Percentiles rank a stretch among this genome's conserved stretches.
Conservation (phyloP, 2,888 invertebrate species). For the Acanthosepion pharaonis region DNA sequence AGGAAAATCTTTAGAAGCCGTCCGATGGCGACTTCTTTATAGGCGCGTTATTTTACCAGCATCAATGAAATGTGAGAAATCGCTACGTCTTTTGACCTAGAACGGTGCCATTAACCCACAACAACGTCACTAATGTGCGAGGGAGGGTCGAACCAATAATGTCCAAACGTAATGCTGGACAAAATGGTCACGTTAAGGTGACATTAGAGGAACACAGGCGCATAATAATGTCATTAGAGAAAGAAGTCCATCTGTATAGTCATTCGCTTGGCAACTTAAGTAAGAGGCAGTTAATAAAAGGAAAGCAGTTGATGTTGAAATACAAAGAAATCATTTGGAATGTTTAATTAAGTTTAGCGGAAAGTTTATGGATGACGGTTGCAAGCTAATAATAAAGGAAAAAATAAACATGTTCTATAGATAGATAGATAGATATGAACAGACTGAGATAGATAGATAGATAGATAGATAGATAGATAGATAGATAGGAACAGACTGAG, state of each 20-base stretch:
- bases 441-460: too few relatives aligned
- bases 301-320: neutral
- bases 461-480: too few relatives aligned
- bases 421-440: neutral
- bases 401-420: neutral
- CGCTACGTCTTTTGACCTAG: neutral
- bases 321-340: neutral
- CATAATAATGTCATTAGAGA: neutral
- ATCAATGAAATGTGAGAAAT: neutral
- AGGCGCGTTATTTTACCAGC: neutral
- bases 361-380: neutral
- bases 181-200: conserved; percentile 1
- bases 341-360: neutral
- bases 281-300: neutral
- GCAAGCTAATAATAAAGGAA: neutral
- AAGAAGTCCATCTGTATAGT: neutral
- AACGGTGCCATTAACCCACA: neutral
- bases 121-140: neutral
- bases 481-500: too few relatives aligned
- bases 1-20: neutral
- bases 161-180: neutral
- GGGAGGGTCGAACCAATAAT: neutral
- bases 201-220: neutral
- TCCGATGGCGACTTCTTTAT: neutral
- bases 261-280: neutral